Evolutionary conservation across 2,888 invertebrate genomes (phyloP).

Genomic region (Scaptomyza caliginosa): DNA sequence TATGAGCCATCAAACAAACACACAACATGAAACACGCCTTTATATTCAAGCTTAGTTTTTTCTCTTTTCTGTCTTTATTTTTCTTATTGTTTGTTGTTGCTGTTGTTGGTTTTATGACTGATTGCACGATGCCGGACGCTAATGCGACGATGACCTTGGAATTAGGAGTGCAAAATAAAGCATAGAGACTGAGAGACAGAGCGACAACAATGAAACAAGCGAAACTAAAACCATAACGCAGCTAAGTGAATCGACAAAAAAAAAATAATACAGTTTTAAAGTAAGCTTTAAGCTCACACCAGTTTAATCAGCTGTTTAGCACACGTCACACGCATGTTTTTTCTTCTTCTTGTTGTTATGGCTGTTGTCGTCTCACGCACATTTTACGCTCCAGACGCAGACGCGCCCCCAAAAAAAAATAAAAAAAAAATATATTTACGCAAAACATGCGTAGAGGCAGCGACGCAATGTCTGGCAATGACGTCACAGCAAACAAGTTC

Average conservation of each 20-base stretch:
- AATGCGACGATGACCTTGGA: constrained; percentile 68
- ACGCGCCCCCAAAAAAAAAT: constrained; percentile 50
- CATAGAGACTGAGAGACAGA: constrained; percentile 14
- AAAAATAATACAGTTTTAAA: constrained; percentile 7
- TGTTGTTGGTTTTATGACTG: too few species aligned
- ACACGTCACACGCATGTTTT: constrained; percentile 21
- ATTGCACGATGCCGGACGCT: constrained; percentile 44
- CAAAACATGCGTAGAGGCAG: constrained; percentile 49
- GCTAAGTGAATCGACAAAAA: constrained; percentile 37
- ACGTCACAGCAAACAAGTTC: constrained; percentile 51
- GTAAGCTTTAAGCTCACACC: not conserved
- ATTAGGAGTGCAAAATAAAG: constrained; percentile 48
- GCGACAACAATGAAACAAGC: constrained; percentile 19
- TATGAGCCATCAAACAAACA: constrained; percentile 41
- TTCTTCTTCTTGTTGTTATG: not conserved
- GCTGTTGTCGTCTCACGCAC: constrained; percentile 38
- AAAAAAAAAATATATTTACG: constrained; percentile 7
- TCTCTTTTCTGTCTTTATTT: constrained; percentile 12
- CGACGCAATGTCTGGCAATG: constrained; percentile 42
- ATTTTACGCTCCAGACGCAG: constrained; percentile 43
- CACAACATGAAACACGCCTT: constrained; percentile 39
- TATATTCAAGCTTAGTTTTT: not conserved
- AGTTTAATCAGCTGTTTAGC: constrained; percentile 41
- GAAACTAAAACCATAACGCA: constrained; percentile 48
- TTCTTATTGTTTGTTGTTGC: too few species aligned